Base-by-base conservation (phyloP, 30 jellyfish, hydroid and myxozoan species). In the Turritopsis rubra region DNA sequence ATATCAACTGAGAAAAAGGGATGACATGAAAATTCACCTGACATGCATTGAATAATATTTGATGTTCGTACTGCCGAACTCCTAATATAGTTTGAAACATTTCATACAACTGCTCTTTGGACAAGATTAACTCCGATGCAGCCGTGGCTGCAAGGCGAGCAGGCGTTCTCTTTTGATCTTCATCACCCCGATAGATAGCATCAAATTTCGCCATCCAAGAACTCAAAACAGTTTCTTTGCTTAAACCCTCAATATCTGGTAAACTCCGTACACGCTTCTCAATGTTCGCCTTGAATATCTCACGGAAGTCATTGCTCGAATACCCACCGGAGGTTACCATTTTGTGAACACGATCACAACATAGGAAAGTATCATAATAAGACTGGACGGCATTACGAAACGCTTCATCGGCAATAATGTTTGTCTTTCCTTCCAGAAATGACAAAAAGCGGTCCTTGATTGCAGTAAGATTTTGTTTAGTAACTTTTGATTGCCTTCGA, bases 141-240 rank as follows among this genome's bases (percentile, higher is more conserved):
- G 96, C 99, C 22, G 99, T 93, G 9, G 97, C 99, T 21, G 99
- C 99, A 21, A 93, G 87, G 17, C 99, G 75, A 20, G 96, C 88
- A 21, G 99, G 96, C 30, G 96, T 88, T 86, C 88, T 77, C 70
- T 93, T 93, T 85, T 93, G 99, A 65, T 93, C 99, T 28, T 93
- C 99, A 52, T 93, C 99, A 24, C 99, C 99, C 31, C 99, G 86
- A 75, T 93, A 93, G 54, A 93, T 93, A 31, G 99, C 99, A 79
- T 93, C 99, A 83, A 93, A 93, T 80, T 93, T 93, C 22, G 99
- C 99, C 99, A 93, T 93, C 99, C 99, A 93, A 18, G 99, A 93
- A 70, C 96, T 93, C 87, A 93, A 81, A 17, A 93, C 99, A 0
- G 99, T 93, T 75, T 93, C 99, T 79, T 93, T 93, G 87, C 99